Base-by-base conservation (phyloP, 2,888 invertebrate species). In the Apodemia zela region DNA sequence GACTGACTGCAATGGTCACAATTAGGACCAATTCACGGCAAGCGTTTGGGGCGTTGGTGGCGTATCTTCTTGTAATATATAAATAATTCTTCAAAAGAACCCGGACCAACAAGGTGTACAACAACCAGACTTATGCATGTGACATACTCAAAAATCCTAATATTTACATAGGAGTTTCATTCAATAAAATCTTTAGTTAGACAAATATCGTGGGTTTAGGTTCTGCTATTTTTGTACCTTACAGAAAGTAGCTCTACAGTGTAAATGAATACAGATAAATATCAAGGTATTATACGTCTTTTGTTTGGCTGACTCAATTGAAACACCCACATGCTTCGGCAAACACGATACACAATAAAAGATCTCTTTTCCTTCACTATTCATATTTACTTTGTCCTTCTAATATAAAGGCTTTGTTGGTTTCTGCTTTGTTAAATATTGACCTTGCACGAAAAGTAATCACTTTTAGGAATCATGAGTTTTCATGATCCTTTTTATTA, bases 341-440 rank as follows among this genome's bases (percentile, higher is more conserved):
- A 64, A 64, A 64, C 62, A 64, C 47, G 54, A 59, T 54, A 21
- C 38, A 58, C 42, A 62, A 65, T 59, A 65, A 65, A 60, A 62
- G 54, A 13, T 59, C 29, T 49, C 51, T 51, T 62, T 42, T 62
- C 57, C 21, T 57, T 61, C 33, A 57, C 45, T 62, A 57, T 58
- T 42, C 54, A 47, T 62, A 62, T 62, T 62, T 59, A 47, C 58
- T 62, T 62, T 59, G 62, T 62, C 58, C 58, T 42, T 42, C 42
- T 58, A 58, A 58, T 45, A 62, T 45, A 29, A 62, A 47, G 58
- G 33, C 15, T 29, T 45, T 62, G 47, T 59, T 62, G 35, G 57
- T 42, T 58, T 45, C 18, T 33, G 7, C 58, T 62, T 62, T 62
- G 42, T 62, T 42, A 57, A 62, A 62, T 62, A 62, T 62, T 42